phyloP scores from a whole-genome alignment of 2,888 invertebrate genomes.

The Terebella lapidaria region DNA sequence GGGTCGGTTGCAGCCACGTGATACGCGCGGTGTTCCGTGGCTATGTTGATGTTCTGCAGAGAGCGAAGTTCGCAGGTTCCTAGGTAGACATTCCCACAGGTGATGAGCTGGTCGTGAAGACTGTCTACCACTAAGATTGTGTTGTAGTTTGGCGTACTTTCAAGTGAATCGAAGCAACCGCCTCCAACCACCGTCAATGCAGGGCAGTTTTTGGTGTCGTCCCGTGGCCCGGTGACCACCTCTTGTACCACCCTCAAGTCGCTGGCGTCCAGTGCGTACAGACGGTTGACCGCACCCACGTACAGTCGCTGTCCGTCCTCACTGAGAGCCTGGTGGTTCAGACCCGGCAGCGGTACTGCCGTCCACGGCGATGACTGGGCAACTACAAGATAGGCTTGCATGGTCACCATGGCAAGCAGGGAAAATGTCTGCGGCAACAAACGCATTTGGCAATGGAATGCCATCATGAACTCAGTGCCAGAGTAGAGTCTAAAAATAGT shows the following conservation, averaged over 20 bases:
- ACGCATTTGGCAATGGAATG: no score
- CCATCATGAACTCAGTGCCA: no score
- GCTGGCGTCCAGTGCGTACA: background rate
- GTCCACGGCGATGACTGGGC: no score
- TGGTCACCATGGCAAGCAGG: no score
- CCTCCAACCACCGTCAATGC: no score
- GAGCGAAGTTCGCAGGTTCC: conserved; percentile 41
- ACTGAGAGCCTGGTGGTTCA: no score
- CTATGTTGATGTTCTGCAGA: conserved; percentile 30
- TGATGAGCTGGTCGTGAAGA: conserved; percentile 34
- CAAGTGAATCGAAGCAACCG: background rate
- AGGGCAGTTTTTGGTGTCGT: background rate
- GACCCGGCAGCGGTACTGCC: no score
- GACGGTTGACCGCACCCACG: background rate
- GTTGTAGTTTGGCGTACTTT: conserved; percentile 37
- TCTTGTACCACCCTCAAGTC: background rate
- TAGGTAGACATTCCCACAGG: conserved; percentile 47
- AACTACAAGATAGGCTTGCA: no score
- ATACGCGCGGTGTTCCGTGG: background rate
- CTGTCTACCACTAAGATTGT: conserved; percentile 39
- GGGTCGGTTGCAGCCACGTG: conserved; percentile 17
- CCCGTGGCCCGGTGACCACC: background rate
- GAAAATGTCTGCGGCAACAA: no score
- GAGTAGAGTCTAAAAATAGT: no score
- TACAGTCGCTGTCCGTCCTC: no score